Evolutionary conservation across 2,888 invertebrate species (phyloP).

Genomic region (Caenorhabditis sp.): DNA sequence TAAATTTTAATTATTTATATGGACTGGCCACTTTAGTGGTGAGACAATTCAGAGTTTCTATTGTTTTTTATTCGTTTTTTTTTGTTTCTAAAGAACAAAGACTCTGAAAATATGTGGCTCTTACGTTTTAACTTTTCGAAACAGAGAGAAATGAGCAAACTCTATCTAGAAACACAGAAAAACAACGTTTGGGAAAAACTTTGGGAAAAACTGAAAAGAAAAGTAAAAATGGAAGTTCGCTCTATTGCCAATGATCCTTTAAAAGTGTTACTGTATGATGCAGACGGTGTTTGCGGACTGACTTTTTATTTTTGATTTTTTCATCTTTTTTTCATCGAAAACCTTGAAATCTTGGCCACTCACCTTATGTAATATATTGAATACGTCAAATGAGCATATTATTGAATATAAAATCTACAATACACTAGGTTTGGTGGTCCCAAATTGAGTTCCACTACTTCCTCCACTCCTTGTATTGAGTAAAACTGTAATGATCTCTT

Average conservation of each 20-base stretch:
- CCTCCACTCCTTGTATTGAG: neutral
- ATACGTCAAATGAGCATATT: neutral
- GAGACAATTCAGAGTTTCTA: neutral
- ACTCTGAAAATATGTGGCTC: neutral
- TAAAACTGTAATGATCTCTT: neutral
- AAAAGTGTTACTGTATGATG: neutral
- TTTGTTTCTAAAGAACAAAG: neutral
- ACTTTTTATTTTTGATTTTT: neutral
- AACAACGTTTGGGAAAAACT: neutral
- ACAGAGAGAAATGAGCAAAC: neutral
- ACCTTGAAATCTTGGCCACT: neutral
- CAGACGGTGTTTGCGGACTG: neutral
- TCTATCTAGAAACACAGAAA: neutral
- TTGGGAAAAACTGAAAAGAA: neutral
- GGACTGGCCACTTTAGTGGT: neutral
- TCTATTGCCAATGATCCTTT: neutral
- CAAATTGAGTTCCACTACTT: neutral
- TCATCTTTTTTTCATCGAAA: neutral
- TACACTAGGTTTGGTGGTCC: neutral
- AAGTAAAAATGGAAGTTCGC: neutral
- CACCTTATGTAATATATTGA: neutral
- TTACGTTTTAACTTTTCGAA: neutral
- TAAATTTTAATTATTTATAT: neutral
- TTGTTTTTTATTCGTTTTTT: neutral
- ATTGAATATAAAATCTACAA: neutral